Conservation (phyloP, 30 jellyfish, hydroid and myxozoan species). For the Catostylus mosaicus region DNA sequence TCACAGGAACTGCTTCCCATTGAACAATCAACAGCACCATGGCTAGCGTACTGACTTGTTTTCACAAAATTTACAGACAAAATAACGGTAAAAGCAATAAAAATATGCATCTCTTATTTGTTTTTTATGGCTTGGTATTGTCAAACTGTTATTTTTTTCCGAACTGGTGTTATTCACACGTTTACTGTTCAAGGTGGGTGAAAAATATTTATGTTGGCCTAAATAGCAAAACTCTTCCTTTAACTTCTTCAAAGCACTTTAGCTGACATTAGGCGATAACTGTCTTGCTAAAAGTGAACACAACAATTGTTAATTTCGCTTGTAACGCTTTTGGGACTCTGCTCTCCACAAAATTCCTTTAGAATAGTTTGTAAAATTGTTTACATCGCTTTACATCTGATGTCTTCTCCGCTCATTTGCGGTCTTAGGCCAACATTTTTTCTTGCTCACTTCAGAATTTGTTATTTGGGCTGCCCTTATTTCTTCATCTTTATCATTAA, state of each 20-base stretch:
- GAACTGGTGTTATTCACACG: neutral
- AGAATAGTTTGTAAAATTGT: neutral
- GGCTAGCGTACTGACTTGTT: neutral
- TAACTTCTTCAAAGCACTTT: too few species aligned
- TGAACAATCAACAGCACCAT: slow-evolving; percentile 57
- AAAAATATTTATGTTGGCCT: neutral
- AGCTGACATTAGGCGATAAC: neutral
- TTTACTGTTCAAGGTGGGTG: neutral
- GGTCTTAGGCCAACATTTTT: neutral
- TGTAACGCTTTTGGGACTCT: neutral
- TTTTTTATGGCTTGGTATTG: neutral
- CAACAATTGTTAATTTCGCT: neutral
- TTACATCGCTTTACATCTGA: neutral
- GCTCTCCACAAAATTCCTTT: neutral
- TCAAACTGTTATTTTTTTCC: neutral
- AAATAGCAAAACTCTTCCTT: neutral
- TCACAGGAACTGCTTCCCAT: slow-evolving; percentile 70
- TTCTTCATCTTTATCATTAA: neutral
- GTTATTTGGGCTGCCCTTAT: neutral
- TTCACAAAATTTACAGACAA: neutral
- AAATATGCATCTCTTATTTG: neutral
- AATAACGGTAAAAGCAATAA: neutral
- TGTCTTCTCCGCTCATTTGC: neutral
- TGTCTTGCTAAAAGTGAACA: neutral
- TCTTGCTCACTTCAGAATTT: neutral